Base-by-base conservation (phyloP, 2,888 invertebrate species). In the Drosophila rubida region DNA sequence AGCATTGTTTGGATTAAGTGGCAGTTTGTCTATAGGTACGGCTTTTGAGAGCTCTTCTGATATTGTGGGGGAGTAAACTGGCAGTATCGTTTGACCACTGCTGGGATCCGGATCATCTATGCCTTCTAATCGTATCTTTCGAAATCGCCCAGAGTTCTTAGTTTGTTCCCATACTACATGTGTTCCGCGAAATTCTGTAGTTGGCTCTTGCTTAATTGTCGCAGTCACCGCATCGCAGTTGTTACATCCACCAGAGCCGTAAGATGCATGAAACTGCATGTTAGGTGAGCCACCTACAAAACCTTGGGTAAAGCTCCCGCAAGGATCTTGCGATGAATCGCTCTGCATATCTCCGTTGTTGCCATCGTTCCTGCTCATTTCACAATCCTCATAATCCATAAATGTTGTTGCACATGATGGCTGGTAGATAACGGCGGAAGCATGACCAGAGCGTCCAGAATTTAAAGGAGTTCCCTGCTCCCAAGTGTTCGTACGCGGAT, bases 381-480 rank as follows among this genome's bases (percentile, higher is more conserved):
- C 89, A 42, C 64, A 79, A 45, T 89, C 89, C 25, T 90, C 85
- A 48, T 89, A 91, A 39, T 91, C 91, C 90, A 91, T 91, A 49
- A 86, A 90, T 9, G 89, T 85, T 7, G 80, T 62, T 7, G 85
- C 90, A 88, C 95, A 94, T 14, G 95, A 94, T 79, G 95, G 95
- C 88, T 95, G 95, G 92, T 96, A 96, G 87, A 97, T 97, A 11
- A 97, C 97, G 2, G 97, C 97, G 45, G 97, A 96, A 0, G 97
- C 97, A 92, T 98, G 98, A 0, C 98, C 98, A 8, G 97, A 98
- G 51, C 98, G 94, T 8, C 96, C 97, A 4, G 97, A 96, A 16
- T 96, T 95, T 89, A 98, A 94, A 4, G 95, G 94, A 5, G 95
- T 94, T 37, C 97, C 96, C 71, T 94, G 93, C 69, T 93, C 93